phyloP scores from a whole-genome alignment of 2,113 vertebrate genomes.

The Thamnophis sirtalis region DNA sequence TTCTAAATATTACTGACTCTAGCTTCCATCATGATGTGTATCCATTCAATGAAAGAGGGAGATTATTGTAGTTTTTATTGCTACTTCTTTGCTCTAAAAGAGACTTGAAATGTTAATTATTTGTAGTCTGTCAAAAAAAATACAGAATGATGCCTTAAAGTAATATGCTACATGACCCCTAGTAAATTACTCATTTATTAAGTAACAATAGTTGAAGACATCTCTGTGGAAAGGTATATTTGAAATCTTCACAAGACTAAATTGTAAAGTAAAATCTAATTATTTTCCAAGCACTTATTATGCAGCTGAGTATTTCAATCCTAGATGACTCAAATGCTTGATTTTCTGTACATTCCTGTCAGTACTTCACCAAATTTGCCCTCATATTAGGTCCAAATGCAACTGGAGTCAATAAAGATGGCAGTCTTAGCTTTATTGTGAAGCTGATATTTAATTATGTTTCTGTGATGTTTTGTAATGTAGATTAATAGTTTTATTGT shows the following conservation, averaged over 20 bases:
- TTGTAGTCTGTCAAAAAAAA: neutral
- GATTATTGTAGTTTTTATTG: neutral
- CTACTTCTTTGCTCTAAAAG: fast-evolving
- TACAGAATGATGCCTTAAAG: neutral
- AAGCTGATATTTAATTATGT: conserved; percentile 68
- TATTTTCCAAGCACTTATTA: neutral
- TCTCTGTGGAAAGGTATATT: neutral
- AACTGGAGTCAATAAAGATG: conserved; percentile 46
- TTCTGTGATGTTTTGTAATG: conserved; percentile 74
- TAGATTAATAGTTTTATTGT: conserved; percentile 82
- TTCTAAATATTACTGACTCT: neutral
- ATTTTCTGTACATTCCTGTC: conserved; percentile 39
- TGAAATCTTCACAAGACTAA: neutral
- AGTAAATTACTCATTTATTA: neutral
- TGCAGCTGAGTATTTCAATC: neutral
- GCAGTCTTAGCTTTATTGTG: conserved; percentile 56
- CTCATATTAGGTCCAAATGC: conserved; percentile 31
- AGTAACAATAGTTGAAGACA: neutral
- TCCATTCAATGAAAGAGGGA: neutral
- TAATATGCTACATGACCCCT: neutral
- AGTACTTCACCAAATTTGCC: conserved; percentile 11
- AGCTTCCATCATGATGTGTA: neutral
- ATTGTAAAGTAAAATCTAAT: conserved; percentile 18
- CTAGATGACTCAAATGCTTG: neutral
- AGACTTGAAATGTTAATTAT: neutral